phyloP scores from a whole-genome alignment of 2,113 vertebrate genomes.

The Lasiurus cinereus region DNA sequence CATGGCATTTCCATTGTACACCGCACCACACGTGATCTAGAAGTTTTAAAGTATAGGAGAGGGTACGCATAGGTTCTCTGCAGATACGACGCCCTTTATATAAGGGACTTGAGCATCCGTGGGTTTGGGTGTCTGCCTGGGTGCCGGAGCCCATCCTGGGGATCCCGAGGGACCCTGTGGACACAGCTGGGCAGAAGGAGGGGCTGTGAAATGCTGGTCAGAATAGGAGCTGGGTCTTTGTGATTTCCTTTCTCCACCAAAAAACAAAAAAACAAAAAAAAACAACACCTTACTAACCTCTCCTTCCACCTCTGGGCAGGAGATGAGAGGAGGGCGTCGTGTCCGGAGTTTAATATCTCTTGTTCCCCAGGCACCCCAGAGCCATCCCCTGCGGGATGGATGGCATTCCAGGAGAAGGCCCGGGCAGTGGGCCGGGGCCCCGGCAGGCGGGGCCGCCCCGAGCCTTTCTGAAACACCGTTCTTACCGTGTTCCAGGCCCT shows the following conservation, averaged over 20 bases:
- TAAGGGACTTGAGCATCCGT: neutral
- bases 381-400: neutral
- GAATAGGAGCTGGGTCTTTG: neutral
- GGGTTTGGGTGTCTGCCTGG: neutral
- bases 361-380: neutral
- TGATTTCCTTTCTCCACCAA: neutral
- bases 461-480: slow-evolving; percentile 81
- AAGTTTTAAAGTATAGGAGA: neutral
- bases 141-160: neutral
- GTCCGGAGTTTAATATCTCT: neutral
- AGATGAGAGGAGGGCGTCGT: neutral
- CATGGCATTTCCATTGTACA: neutral
- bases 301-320: neutral
- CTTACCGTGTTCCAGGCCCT: slow-evolving; percentile 94
- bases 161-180: neutral
- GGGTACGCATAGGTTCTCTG: no score
- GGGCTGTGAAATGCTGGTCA: neutral
- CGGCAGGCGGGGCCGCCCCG: neutral
- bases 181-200: neutral
- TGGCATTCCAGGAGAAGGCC: neutral
- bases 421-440: neutral
- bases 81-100: neutral
- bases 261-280: neutral
- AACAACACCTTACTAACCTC: neutral
- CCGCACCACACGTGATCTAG: neutral